Evolutionary conservation across 2,888 invertebrate species (phyloP).

Genomic region (Helobdella robusta): DNA sequence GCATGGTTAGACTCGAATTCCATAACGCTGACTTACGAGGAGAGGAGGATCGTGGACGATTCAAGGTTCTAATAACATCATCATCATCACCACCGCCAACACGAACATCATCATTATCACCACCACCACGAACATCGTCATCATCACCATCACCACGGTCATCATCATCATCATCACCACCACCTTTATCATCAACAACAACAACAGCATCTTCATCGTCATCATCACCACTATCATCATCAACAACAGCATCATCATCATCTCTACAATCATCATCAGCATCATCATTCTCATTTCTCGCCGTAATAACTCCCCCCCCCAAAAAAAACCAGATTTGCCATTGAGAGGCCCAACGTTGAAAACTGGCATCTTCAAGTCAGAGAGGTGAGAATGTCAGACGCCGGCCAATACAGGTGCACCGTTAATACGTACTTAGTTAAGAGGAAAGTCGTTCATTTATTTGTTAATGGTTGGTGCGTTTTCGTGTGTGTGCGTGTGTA

Average conservation of each 20-base stretch:
- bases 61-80: too few species aligned
- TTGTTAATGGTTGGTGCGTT: constrained; percentile 44
- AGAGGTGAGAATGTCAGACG: constrained; percentile 37
- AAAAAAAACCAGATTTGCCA: constrained; percentile 41
- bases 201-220: too few species aligned
- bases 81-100: too few species aligned
- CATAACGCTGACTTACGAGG: constrained; percentile 41
- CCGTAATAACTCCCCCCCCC: too few species aligned
- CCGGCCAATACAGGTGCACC: constrained; percentile 43
- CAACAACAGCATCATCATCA: neutral
- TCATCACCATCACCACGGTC: too few species aligned
- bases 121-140: too few species aligned
- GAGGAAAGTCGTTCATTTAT: constrained; percentile 39
- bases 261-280: neutral
- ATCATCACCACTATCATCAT: too few species aligned
- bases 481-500: too few species aligned
- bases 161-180: too few species aligned
- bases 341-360: constrained; percentile 40
- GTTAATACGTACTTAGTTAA: constrained; percentile 43
- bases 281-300: constrained; percentile 12
- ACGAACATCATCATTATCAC: too few species aligned
- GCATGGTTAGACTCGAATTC: constrained; percentile 43
- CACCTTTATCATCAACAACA: too few species aligned
- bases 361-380: constrained; percentile 46
- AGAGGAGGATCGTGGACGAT: constrained; percentile 42